Base-by-base conservation (phyloP, 2,888 invertebrate species). In the Phaonia tiefii region DNA sequence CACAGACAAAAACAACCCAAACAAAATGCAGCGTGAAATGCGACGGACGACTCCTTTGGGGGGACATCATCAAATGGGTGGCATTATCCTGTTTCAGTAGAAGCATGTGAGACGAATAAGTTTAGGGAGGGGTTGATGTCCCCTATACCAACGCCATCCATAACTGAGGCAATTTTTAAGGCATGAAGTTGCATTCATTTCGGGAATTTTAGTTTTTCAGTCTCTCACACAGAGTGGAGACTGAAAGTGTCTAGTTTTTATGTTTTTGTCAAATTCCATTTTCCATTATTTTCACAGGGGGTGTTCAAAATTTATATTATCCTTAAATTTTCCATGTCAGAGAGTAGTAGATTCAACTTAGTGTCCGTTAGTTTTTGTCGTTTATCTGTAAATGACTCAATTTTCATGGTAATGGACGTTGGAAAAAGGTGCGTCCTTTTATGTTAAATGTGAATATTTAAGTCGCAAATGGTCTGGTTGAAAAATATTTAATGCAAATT, bases 171-270 rank as follows among this genome's bases (percentile, higher is more conserved):
- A 13, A 4, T 22, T n/a, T 11, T 22, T 56, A 39, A 79, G 70
- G 74, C 56, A 66, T 58, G 26, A 56, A 79, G 74, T 72, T 75
- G 44, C 20, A 44, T 49, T 60, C 60, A 79, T 67, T 75, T 46
- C 54, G n/a, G 63, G 44, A 60, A 75, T 67, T 79, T 71, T 49
- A 66, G 66, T 66, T 70, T n/a, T 51, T 51, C 22, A 20, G 31
- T 17, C 11, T 8, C 25, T 13, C 25, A 25, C 25, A 20, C 25
- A 22, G 13, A 20, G 42, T 15, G 39, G 42, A 63, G 20, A n/a
- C n/a, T n/a, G 42, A 42, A 17, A 42, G 13, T 42, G 39, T 25
- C 7, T n/a, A 5, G 20, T 22, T 63, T 42, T 42, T 42, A 0
- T 17, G 22, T 22, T 39, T 31, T 31, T 13, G 37, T 58, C 15